Evolutionary conservation across 2,797 vertebrate genomes (phyloP).

Genomic region (Mareca strepera): DNA sequence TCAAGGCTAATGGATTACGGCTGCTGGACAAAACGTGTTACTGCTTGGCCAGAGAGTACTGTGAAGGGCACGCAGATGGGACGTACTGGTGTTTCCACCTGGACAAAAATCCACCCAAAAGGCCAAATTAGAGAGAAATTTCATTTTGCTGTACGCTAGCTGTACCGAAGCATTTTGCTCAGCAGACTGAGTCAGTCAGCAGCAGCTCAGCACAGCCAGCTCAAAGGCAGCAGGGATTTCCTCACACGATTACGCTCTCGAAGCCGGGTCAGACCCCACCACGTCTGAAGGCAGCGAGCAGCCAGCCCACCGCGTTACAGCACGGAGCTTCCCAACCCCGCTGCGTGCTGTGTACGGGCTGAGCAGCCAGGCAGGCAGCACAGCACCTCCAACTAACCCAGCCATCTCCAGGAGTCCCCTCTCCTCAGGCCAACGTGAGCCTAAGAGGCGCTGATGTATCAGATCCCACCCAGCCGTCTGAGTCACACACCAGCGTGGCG

Average conservation of each 20-base stretch:
- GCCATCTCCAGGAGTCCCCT: neutral
- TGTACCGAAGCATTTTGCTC: neutral
- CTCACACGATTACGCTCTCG: neutral
- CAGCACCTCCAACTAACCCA: neutral
- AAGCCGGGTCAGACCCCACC: neutral
- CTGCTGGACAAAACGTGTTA: fast-evolving
- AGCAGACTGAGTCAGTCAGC: neutral
- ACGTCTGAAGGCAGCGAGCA: neutral
- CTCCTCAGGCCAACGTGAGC: neutral
- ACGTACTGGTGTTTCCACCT: neutral
- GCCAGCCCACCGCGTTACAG: fast-evolving
- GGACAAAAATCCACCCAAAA: neutral
- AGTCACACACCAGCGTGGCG: constrained; percentile 20
- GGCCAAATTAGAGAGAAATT: neutral
- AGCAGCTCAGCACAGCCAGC: neutral
- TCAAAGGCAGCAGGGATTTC: neutral
- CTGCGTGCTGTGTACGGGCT: neutral
- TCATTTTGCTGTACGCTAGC: neutral
- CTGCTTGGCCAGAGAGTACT: neutral
- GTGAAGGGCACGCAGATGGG: neutral
- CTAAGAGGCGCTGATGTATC: constrained; percentile 6
- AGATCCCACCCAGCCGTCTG: constrained; percentile 47
- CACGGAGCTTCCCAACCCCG: neutral
- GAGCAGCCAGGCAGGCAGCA: neutral
- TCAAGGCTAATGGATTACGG: neutral